A percentile compares a stretch with the other conserved stretches of the same genome.
Evolutionary conservation across 2,797 vertebrate genomes (phyloP).

Genomic region (Acanthurus leucopareius): DNA sequence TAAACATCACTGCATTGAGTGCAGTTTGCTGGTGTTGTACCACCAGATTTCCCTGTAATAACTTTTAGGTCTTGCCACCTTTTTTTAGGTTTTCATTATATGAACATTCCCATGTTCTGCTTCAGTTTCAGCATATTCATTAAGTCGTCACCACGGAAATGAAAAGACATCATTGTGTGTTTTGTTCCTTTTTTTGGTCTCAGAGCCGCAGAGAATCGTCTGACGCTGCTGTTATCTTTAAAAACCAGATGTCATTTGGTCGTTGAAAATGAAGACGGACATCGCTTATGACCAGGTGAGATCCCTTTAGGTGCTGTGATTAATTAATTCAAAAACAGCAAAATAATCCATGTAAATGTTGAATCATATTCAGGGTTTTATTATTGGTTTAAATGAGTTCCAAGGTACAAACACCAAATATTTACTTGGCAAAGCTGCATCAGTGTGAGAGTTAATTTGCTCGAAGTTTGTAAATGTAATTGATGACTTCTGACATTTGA

Average conservation of each 20-base stretch:
- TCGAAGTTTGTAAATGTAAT: too few relatives aligned
- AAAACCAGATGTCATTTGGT: neutral
- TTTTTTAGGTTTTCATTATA: neutral
- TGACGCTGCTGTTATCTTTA: neutral
- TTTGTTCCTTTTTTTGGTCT: conserved; percentile 38
- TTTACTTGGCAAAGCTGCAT: neutral
- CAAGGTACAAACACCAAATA: neutral
- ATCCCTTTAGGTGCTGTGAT: neutral
- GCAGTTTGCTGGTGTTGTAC: neutral
- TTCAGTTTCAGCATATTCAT: neutral
- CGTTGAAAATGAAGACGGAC: conserved; percentile 68
- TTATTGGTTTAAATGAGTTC: neutral
- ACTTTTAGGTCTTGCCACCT: neutral
- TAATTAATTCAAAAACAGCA: neutral
- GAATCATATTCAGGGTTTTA: neutral
- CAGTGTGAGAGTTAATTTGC: neutral
- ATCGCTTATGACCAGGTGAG: conserved; percentile 78
- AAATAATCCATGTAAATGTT: neutral
- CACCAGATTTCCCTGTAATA: neutral
- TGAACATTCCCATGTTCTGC: neutral
- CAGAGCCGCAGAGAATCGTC: conserved; percentile 28
- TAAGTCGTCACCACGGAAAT: neutral
- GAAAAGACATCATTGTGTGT: neutral
- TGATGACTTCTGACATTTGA: neutral
- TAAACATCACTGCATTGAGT: neutral